Conservation (phyloP, 2,113 vertebrate genomes). For the Orcinus orca region DNA sequence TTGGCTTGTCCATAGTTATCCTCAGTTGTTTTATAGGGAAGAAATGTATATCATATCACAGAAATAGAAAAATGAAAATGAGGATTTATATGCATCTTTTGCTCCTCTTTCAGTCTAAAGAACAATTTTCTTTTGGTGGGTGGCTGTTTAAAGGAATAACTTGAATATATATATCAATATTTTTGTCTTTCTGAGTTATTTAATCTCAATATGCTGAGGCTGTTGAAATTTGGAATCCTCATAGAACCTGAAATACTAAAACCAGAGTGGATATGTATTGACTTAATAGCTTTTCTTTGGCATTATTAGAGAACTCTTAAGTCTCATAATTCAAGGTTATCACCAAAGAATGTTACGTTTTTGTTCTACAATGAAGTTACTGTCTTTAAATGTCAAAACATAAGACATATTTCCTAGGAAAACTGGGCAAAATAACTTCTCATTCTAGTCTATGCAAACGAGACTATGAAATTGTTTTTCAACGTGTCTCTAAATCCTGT, state of each 20-base stretch:
- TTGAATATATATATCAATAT: neutral
- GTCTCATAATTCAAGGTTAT: neutral
- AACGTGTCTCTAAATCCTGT: neutral
- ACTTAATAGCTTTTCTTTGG: neutral
- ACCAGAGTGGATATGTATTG: neutral
- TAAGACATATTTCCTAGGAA: constrained; percentile 8
- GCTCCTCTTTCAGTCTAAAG: neutral
- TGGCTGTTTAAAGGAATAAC: neutral
- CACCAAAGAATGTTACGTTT: neutral
- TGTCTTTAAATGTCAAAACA: constrained; percentile 19
- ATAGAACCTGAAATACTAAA: neutral
- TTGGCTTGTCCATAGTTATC: neutral
- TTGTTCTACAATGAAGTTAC: neutral
- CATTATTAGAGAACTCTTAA: constrained; percentile 23
- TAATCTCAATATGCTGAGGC: neutral
- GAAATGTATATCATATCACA: neutral
- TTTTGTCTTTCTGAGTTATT: constrained; percentile 6
- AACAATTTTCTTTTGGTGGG: neutral
- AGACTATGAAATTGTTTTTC: constrained; percentile 30
- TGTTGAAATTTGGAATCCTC: constrained; percentile 7
- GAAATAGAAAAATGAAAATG: neutral
- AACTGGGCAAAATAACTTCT: constrained; percentile 25
- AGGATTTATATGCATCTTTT: neutral
- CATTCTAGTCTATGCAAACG: neutral
- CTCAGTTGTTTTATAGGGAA: neutral